Conservation (phyloP, 2,113 vertebrate genomes). For the Zosterops japonicus region DNA sequence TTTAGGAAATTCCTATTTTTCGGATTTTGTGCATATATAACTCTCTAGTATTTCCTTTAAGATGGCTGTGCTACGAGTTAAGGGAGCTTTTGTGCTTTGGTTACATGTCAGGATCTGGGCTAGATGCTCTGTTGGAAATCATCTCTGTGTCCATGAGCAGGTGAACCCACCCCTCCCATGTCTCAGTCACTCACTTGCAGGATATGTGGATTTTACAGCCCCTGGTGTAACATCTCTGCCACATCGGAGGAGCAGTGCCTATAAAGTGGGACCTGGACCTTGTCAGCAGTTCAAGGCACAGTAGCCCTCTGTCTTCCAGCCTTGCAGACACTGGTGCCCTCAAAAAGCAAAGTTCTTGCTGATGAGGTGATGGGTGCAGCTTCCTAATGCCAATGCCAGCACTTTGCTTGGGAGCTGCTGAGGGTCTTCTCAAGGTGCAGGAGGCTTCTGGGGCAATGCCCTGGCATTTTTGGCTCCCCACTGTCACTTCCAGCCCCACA, state of each 20-base stretch:
- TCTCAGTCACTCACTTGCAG: neutral
- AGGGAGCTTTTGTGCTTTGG: neutral
- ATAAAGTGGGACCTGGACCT: neutral
- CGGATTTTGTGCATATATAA: neutral
- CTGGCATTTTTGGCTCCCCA: fast-evolving
- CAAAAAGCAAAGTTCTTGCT: neutral
- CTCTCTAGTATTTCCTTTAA: neutral
- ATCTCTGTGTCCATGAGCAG: neutral
- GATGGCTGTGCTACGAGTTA: neutral
- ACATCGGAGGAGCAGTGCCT: fast-evolving
- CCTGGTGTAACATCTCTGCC: neutral
- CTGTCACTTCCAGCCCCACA: neutral
- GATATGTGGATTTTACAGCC: neutral
- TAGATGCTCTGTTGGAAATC: neutral
- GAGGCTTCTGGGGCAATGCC: fast-evolving
- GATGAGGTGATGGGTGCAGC: no score
- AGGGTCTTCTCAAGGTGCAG: fast-evolving
- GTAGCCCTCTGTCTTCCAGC: neutral
- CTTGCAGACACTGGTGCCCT: neutral
- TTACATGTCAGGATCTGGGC: neutral
- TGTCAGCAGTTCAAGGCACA: neutral
- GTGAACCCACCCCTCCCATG: neutral
- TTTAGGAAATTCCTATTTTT: neutral
- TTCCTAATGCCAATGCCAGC: fast-evolving
- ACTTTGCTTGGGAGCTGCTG: neutral